Percentiles rank a stretch among this genome's conserved stretches.
These are phyloP conservation scores for Lates japonicus DNA, from an alignment of 2,797 vertebrate genomes.

Conservation along the genomic window DNA sequence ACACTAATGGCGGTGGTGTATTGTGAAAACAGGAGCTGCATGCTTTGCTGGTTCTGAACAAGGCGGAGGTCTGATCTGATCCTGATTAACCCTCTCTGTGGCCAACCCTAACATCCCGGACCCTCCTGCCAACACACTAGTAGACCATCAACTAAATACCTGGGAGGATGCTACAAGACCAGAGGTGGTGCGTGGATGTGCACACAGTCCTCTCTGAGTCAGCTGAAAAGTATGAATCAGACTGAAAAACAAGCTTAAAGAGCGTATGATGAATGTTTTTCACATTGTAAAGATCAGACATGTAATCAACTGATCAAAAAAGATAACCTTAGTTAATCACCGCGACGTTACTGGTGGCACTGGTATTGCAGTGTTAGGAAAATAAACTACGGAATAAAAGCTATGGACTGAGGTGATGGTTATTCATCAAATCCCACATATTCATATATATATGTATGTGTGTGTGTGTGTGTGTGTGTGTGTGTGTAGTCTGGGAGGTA, in stretches of 20 bases:
- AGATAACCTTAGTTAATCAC: neutral
- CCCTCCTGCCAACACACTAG: constrained; percentile 45
- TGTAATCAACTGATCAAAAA: neutral
- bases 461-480: too few species aligned
- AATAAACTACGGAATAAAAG: neutral
- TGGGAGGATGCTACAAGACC: constrained; percentile 36
- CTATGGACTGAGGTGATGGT: too few species aligned
- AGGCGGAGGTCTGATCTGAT: constrained; percentile 64
- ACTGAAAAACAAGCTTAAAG: neutral
- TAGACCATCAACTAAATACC: constrained; percentile 52
- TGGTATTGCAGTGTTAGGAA: too few species aligned
- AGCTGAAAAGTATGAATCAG: neutral
- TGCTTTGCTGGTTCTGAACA: constrained; percentile 78
- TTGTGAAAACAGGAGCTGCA: constrained; percentile 78
- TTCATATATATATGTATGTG: too few species aligned
- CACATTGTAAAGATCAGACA: neutral
- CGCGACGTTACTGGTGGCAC: neutral
- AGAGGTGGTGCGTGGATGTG: neutral
- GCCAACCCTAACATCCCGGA: constrained; percentile 66
- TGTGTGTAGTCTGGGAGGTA: neutral
- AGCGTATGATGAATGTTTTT: neutral
- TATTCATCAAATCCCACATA: neutral
- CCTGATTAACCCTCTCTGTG: constrained; percentile 72
- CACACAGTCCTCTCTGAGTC: constrained; percentile 3
- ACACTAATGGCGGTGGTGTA: constrained; percentile 63